These are phyloP conservation scores for Ochropacha duplaris DNA, from an alignment of 2,888 invertebrate species.

Conservation along the genomic window DNA sequence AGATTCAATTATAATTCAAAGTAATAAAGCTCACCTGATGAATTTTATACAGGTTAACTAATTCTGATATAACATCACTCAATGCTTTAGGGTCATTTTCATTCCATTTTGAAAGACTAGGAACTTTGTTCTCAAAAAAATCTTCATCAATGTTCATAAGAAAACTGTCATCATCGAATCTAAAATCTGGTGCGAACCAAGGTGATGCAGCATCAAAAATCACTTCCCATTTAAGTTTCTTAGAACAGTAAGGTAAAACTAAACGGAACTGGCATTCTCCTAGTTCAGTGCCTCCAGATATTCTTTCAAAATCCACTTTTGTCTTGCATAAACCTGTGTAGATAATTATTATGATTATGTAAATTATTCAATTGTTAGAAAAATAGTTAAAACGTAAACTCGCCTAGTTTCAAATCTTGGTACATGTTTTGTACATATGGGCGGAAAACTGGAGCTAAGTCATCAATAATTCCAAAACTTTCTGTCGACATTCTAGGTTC, in stretches of 20 bases:
- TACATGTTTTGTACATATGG: conserved; percentile 71
- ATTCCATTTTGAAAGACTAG: conserved; percentile 86
- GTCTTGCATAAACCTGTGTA: conserved; percentile 70
- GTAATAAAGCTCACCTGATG: conserved; percentile 85
- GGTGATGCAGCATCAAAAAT: conserved; percentile 85
- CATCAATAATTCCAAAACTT: conserved; percentile 54
- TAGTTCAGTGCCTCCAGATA: conserved; percentile 54
- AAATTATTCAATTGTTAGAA: not conserved
- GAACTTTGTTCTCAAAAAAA: conserved; percentile 76
- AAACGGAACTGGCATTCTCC: conserved; percentile 83
- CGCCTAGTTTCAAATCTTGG: conserved; percentile 73
- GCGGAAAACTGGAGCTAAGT: conserved; percentile 68
- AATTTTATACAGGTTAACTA: conserved; percentile 84
- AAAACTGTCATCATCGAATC: conserved; percentile 87
- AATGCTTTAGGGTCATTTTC: conserved; percentile 83
- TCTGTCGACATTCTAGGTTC: conserved; percentile 45
- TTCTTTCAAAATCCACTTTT: conserved; percentile 72
- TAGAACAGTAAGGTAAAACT: conserved; percentile 87
- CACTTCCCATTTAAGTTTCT: conserved; percentile 86
- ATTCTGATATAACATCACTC: conserved; percentile 83
- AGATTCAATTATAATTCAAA: too few species aligned
- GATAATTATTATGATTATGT: not conserved
- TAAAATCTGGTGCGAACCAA: conserved; percentile 88
- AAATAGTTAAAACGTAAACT: conserved; percentile 13
- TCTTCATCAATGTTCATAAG: conserved; percentile 82